These are phyloP conservation scores for Epinephelus fuscoguttatus DNA, from an alignment of 2,113 vertebrate genomes.

Conservation along the genomic window DNA sequence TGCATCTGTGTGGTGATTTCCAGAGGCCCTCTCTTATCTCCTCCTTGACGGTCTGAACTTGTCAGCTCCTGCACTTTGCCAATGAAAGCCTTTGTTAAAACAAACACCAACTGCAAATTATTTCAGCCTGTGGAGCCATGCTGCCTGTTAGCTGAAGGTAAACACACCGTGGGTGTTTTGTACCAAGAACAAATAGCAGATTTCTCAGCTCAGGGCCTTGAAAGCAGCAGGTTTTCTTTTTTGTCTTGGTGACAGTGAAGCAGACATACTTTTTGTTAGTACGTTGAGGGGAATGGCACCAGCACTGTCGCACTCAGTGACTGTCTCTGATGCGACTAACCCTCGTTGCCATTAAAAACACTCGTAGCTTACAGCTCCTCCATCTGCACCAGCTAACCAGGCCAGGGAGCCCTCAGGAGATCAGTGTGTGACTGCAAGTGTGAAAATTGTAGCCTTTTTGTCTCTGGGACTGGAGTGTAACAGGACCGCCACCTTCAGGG, in stretches of 20 bases:
- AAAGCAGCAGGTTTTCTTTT: constrained; percentile 31
- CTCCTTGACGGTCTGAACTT: constrained; percentile 21
- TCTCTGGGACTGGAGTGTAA: constrained; percentile 9
- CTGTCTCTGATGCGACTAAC: constrained; percentile 23
- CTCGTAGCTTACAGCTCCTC: constrained; percentile 21
- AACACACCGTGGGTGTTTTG: constrained; percentile 50
- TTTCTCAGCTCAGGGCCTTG: constrained; percentile 35
- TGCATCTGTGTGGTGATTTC: not conserved
- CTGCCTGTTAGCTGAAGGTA: constrained; percentile 50
- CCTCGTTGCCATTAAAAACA: constrained; percentile 24
- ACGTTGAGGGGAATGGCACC: not conserved
- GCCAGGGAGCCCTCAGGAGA: constrained; percentile 7
- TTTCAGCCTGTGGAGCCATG: constrained; percentile 13
- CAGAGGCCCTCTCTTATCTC: constrained; percentile 21
- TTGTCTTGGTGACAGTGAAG: constrained; percentile 28
- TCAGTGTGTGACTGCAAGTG: constrained; percentile 13
- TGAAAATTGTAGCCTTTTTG: constrained; percentile 37
- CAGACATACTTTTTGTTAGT: constrained; percentile 16
- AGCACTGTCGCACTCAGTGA: not conserved
- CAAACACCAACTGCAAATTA: constrained; percentile 47
- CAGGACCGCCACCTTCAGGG: constrained; percentile 38
- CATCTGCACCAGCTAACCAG: constrained; percentile 24
- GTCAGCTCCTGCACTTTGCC: constrained; percentile 43
- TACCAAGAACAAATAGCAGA: constrained; percentile 16
- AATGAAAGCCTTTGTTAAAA: constrained; percentile 51